Evolutionary conservation across 2,797 vertebrate genomes (phyloP).

Genomic region (Phalloptychus januarius): DNA sequence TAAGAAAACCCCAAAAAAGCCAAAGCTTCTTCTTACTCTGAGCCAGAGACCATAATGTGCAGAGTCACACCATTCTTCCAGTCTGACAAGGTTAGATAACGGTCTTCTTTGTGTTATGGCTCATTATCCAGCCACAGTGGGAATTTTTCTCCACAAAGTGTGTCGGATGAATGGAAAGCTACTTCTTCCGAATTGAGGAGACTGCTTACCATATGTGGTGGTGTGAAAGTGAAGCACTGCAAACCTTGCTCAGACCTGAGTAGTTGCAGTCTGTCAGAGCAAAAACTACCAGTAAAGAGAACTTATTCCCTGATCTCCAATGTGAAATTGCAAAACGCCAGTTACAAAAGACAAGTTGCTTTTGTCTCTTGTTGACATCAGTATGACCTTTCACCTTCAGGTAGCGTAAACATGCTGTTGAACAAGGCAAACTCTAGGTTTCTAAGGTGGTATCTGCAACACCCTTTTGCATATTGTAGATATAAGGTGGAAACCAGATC

Average conservation of each 20-base stretch:
- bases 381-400: not conserved
- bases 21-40: not conserved
- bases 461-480: not conserved
- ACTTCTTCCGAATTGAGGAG: not conserved
- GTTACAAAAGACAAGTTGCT: not conserved
- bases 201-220: not conserved
- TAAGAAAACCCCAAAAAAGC: not conserved
- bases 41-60: not conserved
- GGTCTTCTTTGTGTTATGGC: conserved; percentile 4
- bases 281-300: not conserved
- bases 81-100: conserved; percentile 11
- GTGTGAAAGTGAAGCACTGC: not conserved
- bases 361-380: not conserved
- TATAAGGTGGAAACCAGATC: not conserved
- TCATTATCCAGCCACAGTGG: not conserved
- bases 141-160: conserved; percentile 2
- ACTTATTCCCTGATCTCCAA: not conserved
- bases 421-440: too few species aligned
- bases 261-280: not conserved
- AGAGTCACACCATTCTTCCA: conserved; percentile 36
- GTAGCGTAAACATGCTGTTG: not conserved
- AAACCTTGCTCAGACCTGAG: not conserved
- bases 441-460: too few species aligned
- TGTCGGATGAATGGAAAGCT: conserved; percentile 6
- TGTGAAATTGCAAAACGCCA: not conserved